phyloP scores from a whole-genome alignment of 2,113 vertebrate species.

The Polypterus bichir region DNA sequence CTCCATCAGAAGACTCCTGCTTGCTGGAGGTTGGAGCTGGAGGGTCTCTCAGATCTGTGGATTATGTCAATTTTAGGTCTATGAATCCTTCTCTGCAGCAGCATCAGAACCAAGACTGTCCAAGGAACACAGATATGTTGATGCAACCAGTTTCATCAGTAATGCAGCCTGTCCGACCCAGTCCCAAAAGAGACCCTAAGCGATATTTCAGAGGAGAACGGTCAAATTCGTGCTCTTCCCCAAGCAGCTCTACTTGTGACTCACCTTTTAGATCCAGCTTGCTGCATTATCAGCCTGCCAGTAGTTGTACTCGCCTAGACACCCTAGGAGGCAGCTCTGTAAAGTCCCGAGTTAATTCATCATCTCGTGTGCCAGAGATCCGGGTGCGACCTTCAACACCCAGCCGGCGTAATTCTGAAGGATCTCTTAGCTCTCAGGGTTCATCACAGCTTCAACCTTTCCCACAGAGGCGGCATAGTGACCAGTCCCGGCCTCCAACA shows the following conservation, averaged over 20 bases:
- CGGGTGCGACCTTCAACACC: conserved; percentile 42
- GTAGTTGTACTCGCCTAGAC: conserved; percentile 83
- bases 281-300: conserved; percentile 49
- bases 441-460: conserved; percentile 3
- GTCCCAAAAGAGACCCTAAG: conserved; percentile 43
- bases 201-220: conserved; percentile 64
- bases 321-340: conserved; percentile 35
- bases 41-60: conserved; percentile 55
- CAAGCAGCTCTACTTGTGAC: conserved; percentile 47
- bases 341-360: conserved; percentile 25
- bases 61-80: conserved; percentile 65
- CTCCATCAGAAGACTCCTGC: conserved; percentile 87
- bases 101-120: too few relatives aligned
- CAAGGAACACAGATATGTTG: too few relatives aligned
- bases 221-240: conserved; percentile 84
- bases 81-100: conserved; percentile 14
- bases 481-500: conserved; percentile 22
- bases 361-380: conserved; percentile 62
- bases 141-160: too few relatives aligned
- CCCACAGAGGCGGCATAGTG: not conserved
- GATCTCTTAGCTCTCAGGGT: conserved; percentile 14
- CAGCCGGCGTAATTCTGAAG: conserved; percentile 21
- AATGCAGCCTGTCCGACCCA: conserved; percentile 30
- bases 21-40: conserved; percentile 69
- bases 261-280: conserved; percentile 44